Base-by-base conservation (phyloP, 2,888 invertebrate genomes). In the Taenaris catops region DNA sequence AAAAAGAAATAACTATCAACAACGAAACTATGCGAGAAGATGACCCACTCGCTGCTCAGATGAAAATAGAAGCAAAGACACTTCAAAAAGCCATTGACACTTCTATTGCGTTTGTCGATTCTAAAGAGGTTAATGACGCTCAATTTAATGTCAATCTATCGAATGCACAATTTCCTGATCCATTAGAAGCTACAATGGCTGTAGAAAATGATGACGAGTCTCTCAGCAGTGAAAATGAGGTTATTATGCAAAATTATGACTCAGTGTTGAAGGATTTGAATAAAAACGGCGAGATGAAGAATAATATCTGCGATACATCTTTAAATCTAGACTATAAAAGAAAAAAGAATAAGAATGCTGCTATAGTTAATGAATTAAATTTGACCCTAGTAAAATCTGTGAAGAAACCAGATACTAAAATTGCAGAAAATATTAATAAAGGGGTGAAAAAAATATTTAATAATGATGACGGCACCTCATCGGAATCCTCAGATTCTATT, bases 161-260 rank as follows among this genome's bases (percentile, higher is more conserved):
- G 8, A 48, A 71, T 1, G 63, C 65, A 39, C 63, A 68, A 48
- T 58, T 63, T 26, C 38, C 49, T 11, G 80, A 84, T 48, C 79
- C 80, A 3, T 57, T 81, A 42, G 62, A 70, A 45, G 49, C 51
- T 26, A 58, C 66, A 34, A 41, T 55, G 31, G 41, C 46, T 10
- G 53, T 58, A 23, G 47, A 55, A 4, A 32, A 33, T 8, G 36
- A 36, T 16, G 45, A 47, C 38, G n/a, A n/a, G n/a, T 65, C 68
- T 14, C 56, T 63, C 8, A 78, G 71, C 47, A 76, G 72, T 49
- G 79, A 70, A 48, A 71, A 74, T 47, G 68, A 66, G 49, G 73
- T 79, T 53, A 73, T 79, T 33, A 53, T 61, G n/a, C 52, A 73
- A 26, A 75, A 74, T 47, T 83, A 78, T 44, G 73, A 80, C 43